Percentiles rank a stretch among this genome's conserved stretches.
Evolutionary conservation across 2,888 invertebrate genomes (phyloP).

Genomic region (Macaria notata): DNA sequence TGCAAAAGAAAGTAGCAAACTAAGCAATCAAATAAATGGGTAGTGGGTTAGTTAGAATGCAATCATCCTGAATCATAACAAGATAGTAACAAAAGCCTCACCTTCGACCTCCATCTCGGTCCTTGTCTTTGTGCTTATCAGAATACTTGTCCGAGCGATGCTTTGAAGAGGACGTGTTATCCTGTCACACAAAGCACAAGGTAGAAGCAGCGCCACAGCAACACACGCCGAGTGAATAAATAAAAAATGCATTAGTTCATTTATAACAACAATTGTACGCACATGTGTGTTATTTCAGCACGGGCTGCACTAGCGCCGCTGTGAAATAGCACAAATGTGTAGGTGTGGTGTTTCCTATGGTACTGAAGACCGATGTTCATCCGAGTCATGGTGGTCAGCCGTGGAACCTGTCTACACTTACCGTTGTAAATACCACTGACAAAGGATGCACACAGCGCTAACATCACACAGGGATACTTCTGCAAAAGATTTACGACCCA

Average conservation of each 20-base stretch:
- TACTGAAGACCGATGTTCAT: constrained; percentile 56
- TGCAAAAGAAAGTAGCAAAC: no score
- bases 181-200: constrained; percentile 84
- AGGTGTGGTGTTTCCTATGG: constrained; percentile 62
- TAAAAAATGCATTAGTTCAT: constrained; percentile 78
- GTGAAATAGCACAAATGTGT: constrained; percentile 64
- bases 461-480: constrained; percentile 87
- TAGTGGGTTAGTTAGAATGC: no score
- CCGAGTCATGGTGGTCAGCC: constrained; percentile 62
- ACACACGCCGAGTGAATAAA: constrained; percentile 82
- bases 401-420: constrained; percentile 84
- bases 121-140: constrained; percentile 78
- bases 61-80: no score
- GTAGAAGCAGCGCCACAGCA: constrained; percentile 83
- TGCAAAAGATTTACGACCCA: constrained; percentile 91
- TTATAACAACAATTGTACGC: constrained; percentile 58
- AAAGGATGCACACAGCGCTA: constrained; percentile 85
- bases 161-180: constrained; percentile 81
- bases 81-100: constrained; percentile 27
- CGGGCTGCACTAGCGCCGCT: constrained; percentile 44
- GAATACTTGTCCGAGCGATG: constrained; percentile 80
- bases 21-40: no score
- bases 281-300: constrained; percentile 64
- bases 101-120: constrained; percentile 67
- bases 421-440: constrained; percentile 84